Conservation (phyloP, 2,113 vertebrate species). For the Brachyistius frenatus region DNA sequence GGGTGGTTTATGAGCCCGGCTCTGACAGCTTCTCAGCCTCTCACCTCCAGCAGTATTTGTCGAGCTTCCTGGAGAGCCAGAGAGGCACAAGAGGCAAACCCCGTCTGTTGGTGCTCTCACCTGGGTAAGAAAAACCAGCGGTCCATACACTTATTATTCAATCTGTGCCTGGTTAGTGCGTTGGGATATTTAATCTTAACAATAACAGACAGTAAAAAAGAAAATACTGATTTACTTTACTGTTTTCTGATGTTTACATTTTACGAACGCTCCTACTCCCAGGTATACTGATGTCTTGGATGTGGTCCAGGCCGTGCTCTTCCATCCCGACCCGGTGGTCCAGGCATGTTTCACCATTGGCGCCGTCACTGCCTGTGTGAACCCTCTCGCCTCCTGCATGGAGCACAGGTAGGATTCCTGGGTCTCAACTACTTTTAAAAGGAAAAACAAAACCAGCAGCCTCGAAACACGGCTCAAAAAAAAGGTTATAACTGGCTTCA, state of each 20-base stretch:
- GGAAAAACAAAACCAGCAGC: too few species aligned
- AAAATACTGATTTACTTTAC: too few species aligned
- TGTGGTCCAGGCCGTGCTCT: conserved; percentile 91
- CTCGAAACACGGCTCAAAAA: too few species aligned
- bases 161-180: background rate
- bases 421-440: background rate
- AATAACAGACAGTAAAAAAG: too few species aligned
- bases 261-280: background rate
- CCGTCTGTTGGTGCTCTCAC: conserved; percentile 90
- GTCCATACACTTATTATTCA: too few species aligned
- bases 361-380: conserved; percentile 89
- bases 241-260: background rate
- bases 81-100: conserved; percentile 77
- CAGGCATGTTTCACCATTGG: conserved; percentile 88
- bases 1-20: conserved; percentile 89
- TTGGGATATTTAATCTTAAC: background rate
- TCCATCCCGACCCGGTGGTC: conserved; percentile 90
- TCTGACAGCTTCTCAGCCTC: conserved; percentile 89
- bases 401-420: conserved; percentile 89
- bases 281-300: conserved; percentile 95
- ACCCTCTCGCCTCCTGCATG: conserved; percentile 92
- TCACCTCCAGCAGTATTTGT: conserved; percentile 91
- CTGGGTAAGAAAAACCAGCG: conserved; percentile 85
- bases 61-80: conserved; percentile 86
- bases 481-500: too few species aligned